These are phyloP conservation scores for Alosa alosa DNA, from an alignment of 2,113 vertebrate genomes.

Conservation along the genomic window DNA sequence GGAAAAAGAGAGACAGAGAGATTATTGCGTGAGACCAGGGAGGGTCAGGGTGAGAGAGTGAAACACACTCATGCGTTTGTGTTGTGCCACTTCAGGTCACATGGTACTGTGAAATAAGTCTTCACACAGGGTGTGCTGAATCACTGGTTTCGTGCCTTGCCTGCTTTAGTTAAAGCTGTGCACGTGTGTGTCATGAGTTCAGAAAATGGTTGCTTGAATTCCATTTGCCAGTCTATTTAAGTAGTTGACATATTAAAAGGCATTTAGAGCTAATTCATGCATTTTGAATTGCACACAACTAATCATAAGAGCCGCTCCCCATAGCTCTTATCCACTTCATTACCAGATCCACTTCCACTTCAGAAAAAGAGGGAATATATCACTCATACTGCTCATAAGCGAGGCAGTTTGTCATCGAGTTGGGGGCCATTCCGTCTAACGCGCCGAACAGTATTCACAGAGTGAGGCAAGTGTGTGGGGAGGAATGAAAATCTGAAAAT, in stretches of 20 bases:
- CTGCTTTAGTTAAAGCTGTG: not conserved
- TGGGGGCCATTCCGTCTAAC: not conserved
- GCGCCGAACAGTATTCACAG: not conserved
- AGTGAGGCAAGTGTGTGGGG: not conserved
- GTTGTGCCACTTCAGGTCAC: not conserved
- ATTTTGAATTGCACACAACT: slow-evolving; percentile 41
- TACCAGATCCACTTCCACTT: slow-evolving; percentile 28
- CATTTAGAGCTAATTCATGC: slow-evolving; percentile 1
- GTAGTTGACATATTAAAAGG: not conserved
- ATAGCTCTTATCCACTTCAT: slow-evolving; percentile 30
- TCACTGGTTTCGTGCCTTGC: not conserved
- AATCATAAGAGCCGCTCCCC: not conserved
- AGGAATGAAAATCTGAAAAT: too few relatives aligned
- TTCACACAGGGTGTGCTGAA: not conserved
- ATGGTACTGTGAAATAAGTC: not conserved
- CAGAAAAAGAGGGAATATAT: slow-evolving; percentile 38
- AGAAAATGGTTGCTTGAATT: not conserved
- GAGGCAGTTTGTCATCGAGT: not conserved
- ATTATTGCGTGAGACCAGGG: not conserved
- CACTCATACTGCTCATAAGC: slow-evolving; percentile 28
- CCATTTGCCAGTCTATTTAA: not conserved
- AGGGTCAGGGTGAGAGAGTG: not conserved
- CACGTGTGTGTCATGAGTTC: not conserved
- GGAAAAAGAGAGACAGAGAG: not conserved
- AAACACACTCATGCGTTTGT: not conserved